phyloP scores from a whole-genome alignment of 1,140 invertebrate species.

The Rhagoletis zephyria region DNA sequence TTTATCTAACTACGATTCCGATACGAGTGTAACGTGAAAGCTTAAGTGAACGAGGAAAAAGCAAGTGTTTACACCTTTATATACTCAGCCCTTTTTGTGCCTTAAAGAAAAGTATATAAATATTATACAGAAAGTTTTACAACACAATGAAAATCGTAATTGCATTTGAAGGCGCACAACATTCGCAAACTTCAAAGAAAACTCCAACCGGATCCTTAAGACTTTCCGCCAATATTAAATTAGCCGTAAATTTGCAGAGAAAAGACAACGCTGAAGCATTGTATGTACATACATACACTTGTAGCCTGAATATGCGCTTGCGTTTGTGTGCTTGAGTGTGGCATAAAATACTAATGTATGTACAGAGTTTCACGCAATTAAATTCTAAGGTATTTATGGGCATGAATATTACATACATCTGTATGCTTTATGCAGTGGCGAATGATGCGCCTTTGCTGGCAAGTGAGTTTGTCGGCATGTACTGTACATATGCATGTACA shows the following conservation, averaged over 20 bases:
- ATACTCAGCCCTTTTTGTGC: neutral
- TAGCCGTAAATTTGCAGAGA: conserved; percentile 36
- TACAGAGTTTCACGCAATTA: conserved; percentile 27
- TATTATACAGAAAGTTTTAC: neutral
- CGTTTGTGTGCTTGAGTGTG: neutral
- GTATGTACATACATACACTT: neutral
- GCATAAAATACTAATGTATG: neutral
- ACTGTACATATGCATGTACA: neutral
- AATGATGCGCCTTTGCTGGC: neutral
- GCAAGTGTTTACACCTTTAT: neutral
- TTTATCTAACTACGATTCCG: too few relatives aligned
- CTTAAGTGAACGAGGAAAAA: too few relatives aligned
- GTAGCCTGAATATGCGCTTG: neutral
- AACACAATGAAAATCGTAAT: conserved; percentile 41
- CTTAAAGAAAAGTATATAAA: neutral
- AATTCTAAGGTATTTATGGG: neutral
- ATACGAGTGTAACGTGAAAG: too few relatives aligned
- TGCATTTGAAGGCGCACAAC: conserved; percentile 2
- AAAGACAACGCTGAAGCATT: conserved; percentile 7
- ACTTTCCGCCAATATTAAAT: conserved; percentile 43
- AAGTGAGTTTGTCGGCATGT: neutral
- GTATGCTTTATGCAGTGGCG: neutral
- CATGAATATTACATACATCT: too few relatives aligned
- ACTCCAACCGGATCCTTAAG: conserved; percentile 7
- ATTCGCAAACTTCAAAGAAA: conserved; percentile 8